Conservation (phyloP, 2,888 invertebrate species). For the Drosophila buzzatii region DNA sequence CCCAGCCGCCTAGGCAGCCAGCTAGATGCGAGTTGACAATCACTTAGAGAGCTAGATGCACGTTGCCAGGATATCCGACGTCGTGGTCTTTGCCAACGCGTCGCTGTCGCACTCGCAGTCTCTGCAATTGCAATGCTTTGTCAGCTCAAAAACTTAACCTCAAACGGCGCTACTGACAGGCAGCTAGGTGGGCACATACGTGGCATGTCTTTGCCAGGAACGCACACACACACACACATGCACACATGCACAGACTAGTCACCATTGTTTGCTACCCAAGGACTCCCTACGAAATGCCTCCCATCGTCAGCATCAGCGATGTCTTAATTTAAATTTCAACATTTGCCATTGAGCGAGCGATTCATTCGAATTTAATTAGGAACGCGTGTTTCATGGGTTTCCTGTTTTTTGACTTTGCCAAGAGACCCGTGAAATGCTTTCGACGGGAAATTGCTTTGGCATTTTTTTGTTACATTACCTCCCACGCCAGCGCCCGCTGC, state of each 20-base stretch:
- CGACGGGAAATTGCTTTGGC: conserved; percentile 59
- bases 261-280: conserved; percentile 38
- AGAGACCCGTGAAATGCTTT: conserved; percentile 45
- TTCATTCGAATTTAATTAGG: conserved; percentile 73
- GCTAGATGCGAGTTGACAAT: conserved; percentile 44
- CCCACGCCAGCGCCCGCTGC: background rate
- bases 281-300: background rate
- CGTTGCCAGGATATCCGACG: conserved; percentile 78
- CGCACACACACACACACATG: background rate
- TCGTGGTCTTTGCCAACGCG: conserved; percentile 57
- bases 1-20: conserved; percentile 10
- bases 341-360: conserved; percentile 34
- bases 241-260: conserved; percentile 10
- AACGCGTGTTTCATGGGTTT: conserved; percentile 73
- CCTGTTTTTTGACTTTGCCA: conserved; percentile 61
- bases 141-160: conserved; percentile 79
- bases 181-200: conserved; percentile 47
- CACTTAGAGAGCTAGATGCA: conserved; percentile 60
- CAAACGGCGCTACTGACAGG: conserved; percentile 59
- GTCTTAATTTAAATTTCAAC: conserved; percentile 59
- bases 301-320: conserved; percentile 1
- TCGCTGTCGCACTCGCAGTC: conserved; percentile 42
- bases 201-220: conserved; percentile 47
- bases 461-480: conserved; percentile 29
- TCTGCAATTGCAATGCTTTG: conserved; percentile 76